A percentile compares a stretch with the other conserved stretches of the same genome.
Conservation (phyloP, 2,888 invertebrate genomes). For the Drosophila kanekoi region DNA sequence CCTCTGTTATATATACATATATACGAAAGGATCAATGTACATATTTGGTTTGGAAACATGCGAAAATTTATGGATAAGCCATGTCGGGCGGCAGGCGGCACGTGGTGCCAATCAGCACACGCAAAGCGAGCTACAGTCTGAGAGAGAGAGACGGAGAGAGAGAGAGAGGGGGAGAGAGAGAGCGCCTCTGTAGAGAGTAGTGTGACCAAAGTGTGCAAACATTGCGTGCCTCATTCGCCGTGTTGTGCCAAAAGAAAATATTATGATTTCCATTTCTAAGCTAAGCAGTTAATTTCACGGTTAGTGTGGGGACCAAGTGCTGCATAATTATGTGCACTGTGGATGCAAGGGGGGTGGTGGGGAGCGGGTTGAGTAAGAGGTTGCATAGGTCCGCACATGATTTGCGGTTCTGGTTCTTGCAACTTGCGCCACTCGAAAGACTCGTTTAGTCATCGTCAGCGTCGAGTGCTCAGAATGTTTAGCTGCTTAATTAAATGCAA, state of each 20-base stretch:
- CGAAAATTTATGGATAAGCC: slow-evolving; percentile 60
- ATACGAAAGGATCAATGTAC: slow-evolving; percentile 47
- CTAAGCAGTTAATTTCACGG: slow-evolving; percentile 56
- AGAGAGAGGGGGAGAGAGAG: background rate
- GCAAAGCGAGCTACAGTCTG: slow-evolving; percentile 12
- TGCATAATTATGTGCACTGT: slow-evolving; percentile 42
- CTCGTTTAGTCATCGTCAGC: slow-evolving; percentile 44
- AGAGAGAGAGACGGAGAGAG: slow-evolving; percentile 1
- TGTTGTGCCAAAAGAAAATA: slow-evolving; percentile 45
- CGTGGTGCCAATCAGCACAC: slow-evolving; percentile 65
- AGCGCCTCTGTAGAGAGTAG: slow-evolving; percentile 3
- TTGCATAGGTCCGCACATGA: slow-evolving; percentile 37
- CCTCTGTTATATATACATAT: slow-evolving; percentile 21
- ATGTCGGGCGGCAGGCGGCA: slow-evolving; percentile 45
- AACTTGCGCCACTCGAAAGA: slow-evolving; percentile 10
- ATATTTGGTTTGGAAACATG: slow-evolving; percentile 48
- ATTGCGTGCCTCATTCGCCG: slow-evolving; percentile 40
- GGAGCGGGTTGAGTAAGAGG: background rate
- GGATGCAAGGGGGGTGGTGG: background rate
- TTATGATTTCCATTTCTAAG: slow-evolving; percentile 50
- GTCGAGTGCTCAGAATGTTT: slow-evolving; percentile 52
- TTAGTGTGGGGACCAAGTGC: slow-evolving; percentile 3
- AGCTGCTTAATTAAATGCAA: slow-evolving; percentile 67
- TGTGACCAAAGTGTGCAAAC: slow-evolving; percentile 42
- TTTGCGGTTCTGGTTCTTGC: slow-evolving; percentile 40